Evolutionary conservation across 2,113 vertebrate genomes (phyloP).

Genomic region (Melanocharis versteri): DNA sequence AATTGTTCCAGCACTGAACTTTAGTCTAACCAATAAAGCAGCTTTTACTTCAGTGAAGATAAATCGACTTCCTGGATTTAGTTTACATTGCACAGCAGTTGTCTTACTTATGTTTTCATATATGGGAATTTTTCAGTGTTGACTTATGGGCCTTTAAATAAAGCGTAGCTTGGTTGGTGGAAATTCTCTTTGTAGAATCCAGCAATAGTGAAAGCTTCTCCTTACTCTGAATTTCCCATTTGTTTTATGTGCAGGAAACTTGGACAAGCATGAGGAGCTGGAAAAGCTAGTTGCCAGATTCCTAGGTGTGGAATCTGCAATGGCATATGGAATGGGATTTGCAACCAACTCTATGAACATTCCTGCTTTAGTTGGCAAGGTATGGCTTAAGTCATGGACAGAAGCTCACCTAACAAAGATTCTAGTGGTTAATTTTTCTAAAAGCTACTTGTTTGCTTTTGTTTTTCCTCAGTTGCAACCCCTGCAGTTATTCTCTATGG

Average conservation of each 20-base stretch:
- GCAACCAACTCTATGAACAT: constrained; percentile 99
- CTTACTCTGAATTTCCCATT: constrained; percentile 12
- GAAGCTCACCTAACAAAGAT: neutral
- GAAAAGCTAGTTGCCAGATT: constrained; percentile 88
- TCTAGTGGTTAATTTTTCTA: neutral
- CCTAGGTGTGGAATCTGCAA: constrained; percentile 91
- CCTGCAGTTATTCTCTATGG: neutral
- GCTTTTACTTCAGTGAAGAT: neutral
- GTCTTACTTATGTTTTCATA: neutral
- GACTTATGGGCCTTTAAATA: neutral
- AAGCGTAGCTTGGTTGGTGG: neutral
- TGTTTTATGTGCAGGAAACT: constrained; percentile 79
- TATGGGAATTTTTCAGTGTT: neutral
- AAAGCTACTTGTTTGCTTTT: neutral
- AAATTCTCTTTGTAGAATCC: neutral
- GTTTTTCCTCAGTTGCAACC: neutral
- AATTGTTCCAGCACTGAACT: neutral
- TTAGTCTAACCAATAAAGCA: neutral
- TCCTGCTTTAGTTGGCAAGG: constrained; percentile 92
- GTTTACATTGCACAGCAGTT: neutral
- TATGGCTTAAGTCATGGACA: constrained; percentile 56
- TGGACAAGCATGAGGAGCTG: constrained; percentile 92
- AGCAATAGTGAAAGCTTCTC: neutral
- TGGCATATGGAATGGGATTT: constrained; percentile 97
- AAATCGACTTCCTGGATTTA: neutral